These are phyloP conservation scores for Podotricha telesiphe DNA, from an alignment of 2,888 invertebrate genomes.

Conservation along the genomic window DNA sequence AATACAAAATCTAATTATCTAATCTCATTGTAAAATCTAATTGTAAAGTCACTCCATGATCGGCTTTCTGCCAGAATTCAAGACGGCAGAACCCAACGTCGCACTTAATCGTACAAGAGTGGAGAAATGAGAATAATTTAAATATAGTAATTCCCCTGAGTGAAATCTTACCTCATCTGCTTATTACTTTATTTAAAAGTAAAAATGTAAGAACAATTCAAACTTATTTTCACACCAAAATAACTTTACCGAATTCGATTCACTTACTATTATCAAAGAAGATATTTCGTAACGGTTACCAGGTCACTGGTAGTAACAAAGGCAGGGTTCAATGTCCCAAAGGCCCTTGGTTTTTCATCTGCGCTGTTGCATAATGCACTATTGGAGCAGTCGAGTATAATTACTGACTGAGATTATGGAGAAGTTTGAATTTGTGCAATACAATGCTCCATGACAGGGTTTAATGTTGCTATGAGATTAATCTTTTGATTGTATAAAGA, in stretches of 20 bases:
- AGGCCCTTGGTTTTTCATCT: conserved; percentile 41
- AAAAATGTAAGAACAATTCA: neutral
- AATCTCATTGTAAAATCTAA: too few species aligned
- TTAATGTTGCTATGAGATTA: conserved; percentile 5
- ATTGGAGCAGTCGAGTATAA: conserved; percentile 26
- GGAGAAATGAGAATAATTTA: too few species aligned
- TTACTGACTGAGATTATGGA: conserved; percentile 26
- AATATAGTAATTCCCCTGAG: too few species aligned
- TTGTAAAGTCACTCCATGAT: too few species aligned
- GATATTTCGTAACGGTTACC: neutral
- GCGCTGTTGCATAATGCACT: conserved; percentile 37
- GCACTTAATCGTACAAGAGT: too few species aligned
- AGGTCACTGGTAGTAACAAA: conserved; percentile 7
- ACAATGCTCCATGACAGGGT: conserved; percentile 18
- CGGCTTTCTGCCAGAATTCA: too few species aligned
- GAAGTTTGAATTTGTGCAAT: conserved; percentile 31
- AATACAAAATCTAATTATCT: too few species aligned
- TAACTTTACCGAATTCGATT: neutral
- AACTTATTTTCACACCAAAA: neutral
- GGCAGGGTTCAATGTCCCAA: conserved; percentile 38
- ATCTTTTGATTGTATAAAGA: neutral
- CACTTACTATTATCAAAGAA: neutral
- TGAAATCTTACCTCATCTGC: too few species aligned
- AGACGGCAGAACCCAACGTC: too few species aligned
- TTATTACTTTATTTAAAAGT: neutral